Percentiles rank a stretch among this genome's conserved stretches.
These are phyloP conservation scores for Hirtodrosophila trivittata DNA, from an alignment of 2,888 invertebrate genomes.

Conservation along the genomic window DNA sequence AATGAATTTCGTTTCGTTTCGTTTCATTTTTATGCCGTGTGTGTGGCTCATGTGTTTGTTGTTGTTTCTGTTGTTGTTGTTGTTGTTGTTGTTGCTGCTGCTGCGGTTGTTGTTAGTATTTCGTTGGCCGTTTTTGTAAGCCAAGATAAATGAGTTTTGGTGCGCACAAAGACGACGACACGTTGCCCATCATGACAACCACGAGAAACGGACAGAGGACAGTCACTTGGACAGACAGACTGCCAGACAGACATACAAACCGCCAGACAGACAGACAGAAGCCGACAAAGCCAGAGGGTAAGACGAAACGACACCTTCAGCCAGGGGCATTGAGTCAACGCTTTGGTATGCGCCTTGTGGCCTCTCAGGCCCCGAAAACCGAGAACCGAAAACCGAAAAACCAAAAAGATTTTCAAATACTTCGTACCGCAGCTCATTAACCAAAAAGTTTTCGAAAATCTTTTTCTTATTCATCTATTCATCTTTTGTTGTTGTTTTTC, in stretches of 20 bases:
- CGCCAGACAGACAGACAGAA: slow-evolving; percentile 28
- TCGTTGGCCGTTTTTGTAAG: slow-evolving; percentile 57
- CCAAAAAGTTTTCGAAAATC: slow-evolving; percentile 14
- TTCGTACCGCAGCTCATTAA: slow-evolving; percentile 42
- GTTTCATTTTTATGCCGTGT: slow-evolving; percentile 60
- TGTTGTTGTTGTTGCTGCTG: slow-evolving; percentile 2
- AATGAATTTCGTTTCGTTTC: slow-evolving; percentile 69
- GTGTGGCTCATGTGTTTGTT: slow-evolving; percentile 39
- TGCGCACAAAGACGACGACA: slow-evolving; percentile 79
- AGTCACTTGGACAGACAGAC: neutral
- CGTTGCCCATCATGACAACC: slow-evolving; percentile 67
- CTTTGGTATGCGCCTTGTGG: slow-evolving; percentile 65
- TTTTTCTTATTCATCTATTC: too few relatives aligned
- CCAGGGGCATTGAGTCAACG: slow-evolving; percentile 70
- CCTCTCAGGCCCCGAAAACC: neutral
- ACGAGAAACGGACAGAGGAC: slow-evolving; percentile 23
- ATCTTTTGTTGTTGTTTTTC: slow-evolving; percentile 22
- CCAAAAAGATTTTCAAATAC: neutral
- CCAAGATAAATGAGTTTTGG: slow-evolving; percentile 81
- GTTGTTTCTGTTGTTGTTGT: neutral
- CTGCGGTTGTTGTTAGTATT: slow-evolving; percentile 26
- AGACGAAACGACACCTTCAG: slow-evolving; percentile 75
- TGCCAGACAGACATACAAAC: slow-evolving; percentile 10
- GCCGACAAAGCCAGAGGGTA: slow-evolving; percentile 70
- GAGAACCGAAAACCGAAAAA: slow-evolving; percentile 2